Base-by-base conservation (phyloP, 37 sponge, comb jelly and placozoan genomes). In the Beroe ovata region DNA sequence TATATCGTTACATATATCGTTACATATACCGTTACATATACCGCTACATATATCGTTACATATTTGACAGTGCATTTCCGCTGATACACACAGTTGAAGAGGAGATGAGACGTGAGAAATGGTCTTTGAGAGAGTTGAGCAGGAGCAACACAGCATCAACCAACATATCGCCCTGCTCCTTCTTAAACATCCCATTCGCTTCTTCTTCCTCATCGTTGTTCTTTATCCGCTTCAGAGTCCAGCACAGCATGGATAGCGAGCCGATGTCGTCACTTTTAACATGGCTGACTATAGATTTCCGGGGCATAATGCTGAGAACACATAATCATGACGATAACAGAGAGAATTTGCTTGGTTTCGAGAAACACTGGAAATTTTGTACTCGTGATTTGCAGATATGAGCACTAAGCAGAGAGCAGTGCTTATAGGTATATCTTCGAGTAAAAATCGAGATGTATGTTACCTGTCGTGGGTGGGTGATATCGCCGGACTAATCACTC, bases 101-200 rank as follows among this genome's bases (percentile, higher is more conserved):
- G 28, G 89, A 89, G 4, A 89, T 62, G 8, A 89, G 64, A 11
- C 62, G 22, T 8, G 63, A 63, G 89, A 89, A 89, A 25, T 89
- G 89, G 28, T 60, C 63, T 62, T 89, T 89, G 64, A 60, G 64
- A 8, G 39, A 21, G 39, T 60, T 23, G 11, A 60, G 60, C 21
- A 89, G 20, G 29, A 89, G 38, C 21, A 89, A 28, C 22, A 35
- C 89, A 1, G 89, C 62, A 60, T 89, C 89, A 34, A 62, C 62
- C 63, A 89, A 38, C 89, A 89, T 62, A 39, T 77, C 84, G 0
- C 84, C 58, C 32, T 77, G 84, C 54, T 77, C 54, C 25, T 16
- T 77, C 47, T 32, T 33, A 19, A 89, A 35, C 40, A 89, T 36
- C 28, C 28, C 28, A 3, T 20, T 16, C 4, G 63, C 63, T 62